These are phyloP conservation scores for Amazona vittata DNA, from an alignment of 2,113 vertebrate species.

Conservation along the genomic window DNA sequence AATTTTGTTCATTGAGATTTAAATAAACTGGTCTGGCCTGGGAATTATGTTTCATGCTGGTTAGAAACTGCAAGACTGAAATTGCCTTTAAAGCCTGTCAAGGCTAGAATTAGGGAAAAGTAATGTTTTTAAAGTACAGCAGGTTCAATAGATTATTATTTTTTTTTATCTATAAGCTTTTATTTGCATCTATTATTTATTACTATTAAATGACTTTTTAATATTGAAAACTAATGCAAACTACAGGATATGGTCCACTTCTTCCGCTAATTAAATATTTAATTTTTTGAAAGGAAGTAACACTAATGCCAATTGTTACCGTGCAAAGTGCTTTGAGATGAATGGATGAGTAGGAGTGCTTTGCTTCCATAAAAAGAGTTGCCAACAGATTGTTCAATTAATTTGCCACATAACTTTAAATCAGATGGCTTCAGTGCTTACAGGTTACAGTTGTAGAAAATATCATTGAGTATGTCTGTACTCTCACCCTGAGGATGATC, in stretches of 20 bases:
- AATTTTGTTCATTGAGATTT: not conserved
- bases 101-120: not conserved
- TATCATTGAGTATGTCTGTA: not conserved
- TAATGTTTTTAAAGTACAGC: not conserved
- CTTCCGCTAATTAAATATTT: not conserved
- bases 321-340: not conserved
- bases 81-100: not conserved
- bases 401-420: not conserved
- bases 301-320: not conserved
- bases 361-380: not conserved
- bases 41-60: not conserved
- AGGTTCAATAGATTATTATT: not conserved
- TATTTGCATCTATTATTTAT: slow-evolving; percentile 48
- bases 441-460: not conserved
- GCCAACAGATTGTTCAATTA: not conserved
- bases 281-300: not conserved
- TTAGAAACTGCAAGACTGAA: not conserved
- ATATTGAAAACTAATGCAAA: slow-evolving; percentile 14
- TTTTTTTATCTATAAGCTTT: slow-evolving; percentile 6
- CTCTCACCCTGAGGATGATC: not conserved
- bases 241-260: not conserved
- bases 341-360: not conserved
- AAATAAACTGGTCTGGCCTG: not conserved
- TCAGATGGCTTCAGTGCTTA: not conserved
- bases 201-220: not conserved